Percentiles rank a stretch among this genome's conserved stretches.
Evolutionary conservation across 1,140 invertebrate genomes (phyloP).

Genomic region (Drosophila rufa): DNA sequence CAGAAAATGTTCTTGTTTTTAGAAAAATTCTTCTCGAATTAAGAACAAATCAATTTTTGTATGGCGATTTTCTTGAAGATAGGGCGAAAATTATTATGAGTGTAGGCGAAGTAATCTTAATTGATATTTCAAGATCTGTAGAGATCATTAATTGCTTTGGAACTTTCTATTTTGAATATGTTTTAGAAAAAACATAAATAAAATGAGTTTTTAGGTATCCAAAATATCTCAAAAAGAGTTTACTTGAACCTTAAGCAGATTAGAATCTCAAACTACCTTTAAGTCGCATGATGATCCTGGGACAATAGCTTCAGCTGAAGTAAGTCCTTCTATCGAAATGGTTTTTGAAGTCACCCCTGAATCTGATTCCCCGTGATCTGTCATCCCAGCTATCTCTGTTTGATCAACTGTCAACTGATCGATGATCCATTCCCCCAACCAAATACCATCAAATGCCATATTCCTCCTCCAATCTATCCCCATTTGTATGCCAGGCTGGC

Average conservation of each 20-base stretch:
- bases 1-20: no score
- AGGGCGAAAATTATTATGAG: no score
- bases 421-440: conserved; percentile 28
- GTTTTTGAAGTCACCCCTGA: not conserved
- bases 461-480: not conserved
- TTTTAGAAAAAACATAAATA: no score
- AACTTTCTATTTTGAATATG: no score
- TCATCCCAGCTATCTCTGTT: conserved; percentile 19
- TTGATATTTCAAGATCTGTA: no score
- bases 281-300: not conserved
- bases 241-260: not conserved
- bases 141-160: no score
- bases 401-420: conserved; percentile 41
- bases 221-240: not conserved
- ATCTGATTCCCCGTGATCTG: not conserved
- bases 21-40: no score
- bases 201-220: no score
- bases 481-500: conserved; percentile 28
- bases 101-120: no score
- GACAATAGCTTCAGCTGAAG: not conserved
- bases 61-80: no score
- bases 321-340: not conserved
- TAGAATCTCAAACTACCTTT: not conserved
- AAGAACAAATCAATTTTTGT: no score
- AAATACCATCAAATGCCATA: no score